Base-by-base conservation (phyloP, 2,113 vertebrate genomes). In the Crotalus viridis region DNA sequence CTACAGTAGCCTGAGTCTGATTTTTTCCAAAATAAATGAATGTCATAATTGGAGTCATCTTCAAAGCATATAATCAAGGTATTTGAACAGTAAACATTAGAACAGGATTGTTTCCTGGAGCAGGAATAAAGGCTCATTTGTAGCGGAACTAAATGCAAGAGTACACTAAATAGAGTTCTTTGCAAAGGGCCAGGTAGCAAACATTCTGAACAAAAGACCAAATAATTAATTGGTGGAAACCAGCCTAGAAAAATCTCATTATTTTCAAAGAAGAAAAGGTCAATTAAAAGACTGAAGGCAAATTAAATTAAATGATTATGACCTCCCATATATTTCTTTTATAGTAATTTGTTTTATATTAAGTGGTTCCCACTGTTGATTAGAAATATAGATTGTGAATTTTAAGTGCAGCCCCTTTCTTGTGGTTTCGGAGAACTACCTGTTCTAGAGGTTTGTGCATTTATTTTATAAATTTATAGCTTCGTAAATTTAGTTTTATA, bases 121-220 rank as follows among this genome's bases (percentile, higher is more conserved):
- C 54, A 21, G 95, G 85, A 91, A 93, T 94, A 93, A 56, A 13
- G 17, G 9, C 89, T 95, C 57, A 46, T 54, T 91, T 94, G 95
- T 90, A 94, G 94, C 95, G 94, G 61, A 89, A 46, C 95, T 94
- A 89, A 93, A 91, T 95, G 92, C 93, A 92, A 89, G 55, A 90
- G 96, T 92, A 69, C 28, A 69, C 33, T 69, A 52, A 64, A 55
- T 81, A 26, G 93, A 94, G 87, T 24, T 26, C 90, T 95, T 91
- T 94, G 95, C 88, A 96, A 95, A 96, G 54, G 56, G 39, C 39
- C 69, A 92, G 85, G 85, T 64, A 94, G 48, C 74, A 94, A 92
- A 94, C 93, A 94, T 61, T 94, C n/a, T 93, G 51, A 94, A 91
- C 9, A 91, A 95, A 93, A 94, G 87, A 90, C 15, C 59, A 93